These are phyloP conservation scores for Odontocolon sp. DNA, from an alignment of 2,888 invertebrate genomes.

Conservation along the genomic window DNA sequence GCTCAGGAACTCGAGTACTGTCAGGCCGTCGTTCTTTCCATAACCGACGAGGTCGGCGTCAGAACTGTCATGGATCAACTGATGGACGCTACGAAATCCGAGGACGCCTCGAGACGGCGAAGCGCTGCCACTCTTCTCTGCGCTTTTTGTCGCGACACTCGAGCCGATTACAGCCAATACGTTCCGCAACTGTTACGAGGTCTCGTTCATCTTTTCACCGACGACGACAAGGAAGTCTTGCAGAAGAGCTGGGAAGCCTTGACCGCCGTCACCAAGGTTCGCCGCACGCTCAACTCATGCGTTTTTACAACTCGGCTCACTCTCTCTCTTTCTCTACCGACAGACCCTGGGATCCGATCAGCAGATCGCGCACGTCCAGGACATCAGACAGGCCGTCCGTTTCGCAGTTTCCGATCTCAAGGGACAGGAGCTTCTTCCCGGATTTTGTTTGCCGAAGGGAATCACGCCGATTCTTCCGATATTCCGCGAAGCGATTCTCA, in stretches of 20 bases:
- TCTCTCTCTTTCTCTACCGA: too few species aligned
- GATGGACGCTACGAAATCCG: conserved; percentile 88
- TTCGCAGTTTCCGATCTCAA: conserved; percentile 94
- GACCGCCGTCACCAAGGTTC: conserved; percentile 91
- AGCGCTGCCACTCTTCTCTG: conserved; percentile 94
- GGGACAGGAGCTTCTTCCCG: conserved; percentile 90
- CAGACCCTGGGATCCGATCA: conserved; percentile 91
- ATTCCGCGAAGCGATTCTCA: conserved; percentile 97
- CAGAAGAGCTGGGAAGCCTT: conserved; percentile 96
- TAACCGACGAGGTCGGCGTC: conserved; percentile 93
- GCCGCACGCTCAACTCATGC: too few species aligned
- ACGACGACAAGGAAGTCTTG: conserved; percentile 90
- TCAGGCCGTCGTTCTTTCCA: conserved; percentile 95
- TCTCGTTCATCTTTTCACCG: conserved; percentile 92
- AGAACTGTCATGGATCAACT: conserved; percentile 93
- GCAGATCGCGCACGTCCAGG: conserved; percentile 92
- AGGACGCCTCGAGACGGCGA: conserved; percentile 85
- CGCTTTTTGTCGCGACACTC: conserved; percentile 94
- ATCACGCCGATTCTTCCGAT: conserved; percentile 96
- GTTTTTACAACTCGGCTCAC: too few species aligned
- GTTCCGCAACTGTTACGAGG: conserved; percentile 94
- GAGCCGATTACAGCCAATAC: conserved; percentile 93
- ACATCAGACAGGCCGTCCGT: conserved; percentile 95
- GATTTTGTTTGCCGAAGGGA: conserved; percentile 96
- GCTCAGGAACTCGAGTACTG: conserved; percentile 93